Evolutionary conservation across 2,797 vertebrate species (phyloP).

Genomic region (Erpetoichthys calabaricus): DNA sequence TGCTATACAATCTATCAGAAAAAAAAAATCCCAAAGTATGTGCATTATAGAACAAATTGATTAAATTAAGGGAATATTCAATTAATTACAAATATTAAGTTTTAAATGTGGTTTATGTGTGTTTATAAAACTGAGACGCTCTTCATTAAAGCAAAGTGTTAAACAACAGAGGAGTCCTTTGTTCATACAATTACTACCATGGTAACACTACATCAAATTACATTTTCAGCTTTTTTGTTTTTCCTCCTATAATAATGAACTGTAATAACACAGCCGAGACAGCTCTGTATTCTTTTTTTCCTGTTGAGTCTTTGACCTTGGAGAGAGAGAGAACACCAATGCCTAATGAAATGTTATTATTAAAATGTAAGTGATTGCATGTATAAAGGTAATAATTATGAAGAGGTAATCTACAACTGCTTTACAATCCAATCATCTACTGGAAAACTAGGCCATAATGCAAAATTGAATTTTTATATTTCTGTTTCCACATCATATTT

Average conservation of each 20-base stretch:
- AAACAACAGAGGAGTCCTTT: constrained; percentile 10
- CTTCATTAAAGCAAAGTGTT: constrained; percentile 2
- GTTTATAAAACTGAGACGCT: no score
- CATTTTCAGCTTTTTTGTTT: constrained; percentile 3
- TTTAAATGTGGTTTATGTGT: no score
- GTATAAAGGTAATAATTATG: constrained; percentile 3
- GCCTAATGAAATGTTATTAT: constrained; percentile 4
- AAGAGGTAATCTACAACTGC: neutral
- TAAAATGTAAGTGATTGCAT: neutral
- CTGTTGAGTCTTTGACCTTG: constrained; percentile 18
- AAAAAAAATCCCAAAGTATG: no score
- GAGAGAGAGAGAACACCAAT: constrained; percentile 9
- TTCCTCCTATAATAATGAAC: constrained; percentile 16
- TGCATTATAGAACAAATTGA: no score
- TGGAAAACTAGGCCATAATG: neutral
- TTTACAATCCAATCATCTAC: neutral
- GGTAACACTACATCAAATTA: constrained; percentile 20
- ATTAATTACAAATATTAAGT: no score
- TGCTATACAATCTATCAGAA: no score
- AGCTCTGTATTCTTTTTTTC: constrained; percentile 17
- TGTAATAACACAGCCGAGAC: constrained; percentile 19
- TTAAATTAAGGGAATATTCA: no score
- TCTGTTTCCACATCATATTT: no score
- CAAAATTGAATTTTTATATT: neutral
- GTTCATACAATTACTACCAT: constrained; percentile 23